These are phyloP conservation scores for Coluber constrictor DNA, from an alignment of 2,797 vertebrate species.

Conservation along the genomic window DNA sequence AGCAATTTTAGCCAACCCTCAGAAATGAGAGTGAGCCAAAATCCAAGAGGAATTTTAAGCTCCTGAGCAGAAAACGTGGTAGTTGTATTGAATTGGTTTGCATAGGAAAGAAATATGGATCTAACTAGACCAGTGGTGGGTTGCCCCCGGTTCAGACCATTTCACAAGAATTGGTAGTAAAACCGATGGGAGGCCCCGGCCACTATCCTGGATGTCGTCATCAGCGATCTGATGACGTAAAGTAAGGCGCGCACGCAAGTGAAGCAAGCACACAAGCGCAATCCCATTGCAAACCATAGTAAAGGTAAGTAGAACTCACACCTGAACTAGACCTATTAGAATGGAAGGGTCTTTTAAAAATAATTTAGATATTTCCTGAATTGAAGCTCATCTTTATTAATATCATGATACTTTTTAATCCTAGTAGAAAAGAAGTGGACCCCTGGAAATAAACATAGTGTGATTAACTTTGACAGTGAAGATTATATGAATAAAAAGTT, in stretches of 20 bases:
- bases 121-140: background rate
- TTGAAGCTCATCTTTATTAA: background rate
- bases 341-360: background rate
- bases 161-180: too few species aligned
- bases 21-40: too few species aligned
- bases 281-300: too few species aligned
- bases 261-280: rapidly evolving
- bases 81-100: background rate
- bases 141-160: too few species aligned
- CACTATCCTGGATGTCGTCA: too few species aligned
- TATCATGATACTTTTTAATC: background rate
- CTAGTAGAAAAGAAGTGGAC: background rate
- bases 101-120: background rate
- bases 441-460: background rate
- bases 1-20: too few species aligned
- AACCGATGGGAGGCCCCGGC: too few species aligned
- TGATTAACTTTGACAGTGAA: background rate
- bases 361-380: background rate
- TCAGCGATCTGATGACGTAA: too few species aligned
- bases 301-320: too few species aligned
- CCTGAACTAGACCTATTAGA: background rate
- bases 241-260: too few species aligned
- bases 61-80: background rate
- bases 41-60: too few species aligned
- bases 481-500: background rate